Evolutionary conservation across 2,888 invertebrate species (phyloP).

Genomic region (Margaritifera margaritifera): DNA sequence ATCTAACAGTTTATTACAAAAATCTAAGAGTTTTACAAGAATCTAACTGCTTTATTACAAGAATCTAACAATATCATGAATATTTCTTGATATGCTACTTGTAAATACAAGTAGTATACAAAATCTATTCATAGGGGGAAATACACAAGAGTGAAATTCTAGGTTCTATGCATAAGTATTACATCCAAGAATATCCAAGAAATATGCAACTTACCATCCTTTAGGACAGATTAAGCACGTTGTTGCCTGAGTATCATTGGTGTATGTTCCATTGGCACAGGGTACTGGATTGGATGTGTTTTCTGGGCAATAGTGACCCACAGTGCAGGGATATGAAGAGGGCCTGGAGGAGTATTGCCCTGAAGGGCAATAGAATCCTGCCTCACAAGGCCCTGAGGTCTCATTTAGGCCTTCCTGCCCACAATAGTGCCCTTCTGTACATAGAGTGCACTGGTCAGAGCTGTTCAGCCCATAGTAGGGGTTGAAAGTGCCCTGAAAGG

Average conservation of each 20-base stretch:
- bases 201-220: conserved; percentile 59
- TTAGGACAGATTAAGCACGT: conserved; percentile 64
- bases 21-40: too few relatives aligned
- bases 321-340: conserved; percentile 52
- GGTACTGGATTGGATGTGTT: conserved; percentile 59
- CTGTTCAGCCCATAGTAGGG: conserved; percentile 61
- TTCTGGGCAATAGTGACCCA: conserved; percentile 60
- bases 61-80: too few relatives aligned
- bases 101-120: too few relatives aligned
- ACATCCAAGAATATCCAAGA: neutral
- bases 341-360: conserved; percentile 61
- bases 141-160: too few relatives aligned
- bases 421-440: conserved; percentile 63
- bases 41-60: too few relatives aligned
- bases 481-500: conserved; percentile 67
- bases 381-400: conserved; percentile 61
- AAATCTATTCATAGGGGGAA: too few relatives aligned
- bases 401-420: conserved; percentile 51
- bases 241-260: conserved; percentile 60
- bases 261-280: conserved; percentile 68
- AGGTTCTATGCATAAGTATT: neutral
- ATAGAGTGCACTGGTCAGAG: conserved; percentile 56
- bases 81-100: too few relatives aligned
- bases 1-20: too few relatives aligned
- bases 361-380: conserved; percentile 67